These are phyloP conservation scores for Leptopterna dolabrata DNA, from an alignment of 2,888 invertebrate genomes.

Conservation along the genomic window DNA sequence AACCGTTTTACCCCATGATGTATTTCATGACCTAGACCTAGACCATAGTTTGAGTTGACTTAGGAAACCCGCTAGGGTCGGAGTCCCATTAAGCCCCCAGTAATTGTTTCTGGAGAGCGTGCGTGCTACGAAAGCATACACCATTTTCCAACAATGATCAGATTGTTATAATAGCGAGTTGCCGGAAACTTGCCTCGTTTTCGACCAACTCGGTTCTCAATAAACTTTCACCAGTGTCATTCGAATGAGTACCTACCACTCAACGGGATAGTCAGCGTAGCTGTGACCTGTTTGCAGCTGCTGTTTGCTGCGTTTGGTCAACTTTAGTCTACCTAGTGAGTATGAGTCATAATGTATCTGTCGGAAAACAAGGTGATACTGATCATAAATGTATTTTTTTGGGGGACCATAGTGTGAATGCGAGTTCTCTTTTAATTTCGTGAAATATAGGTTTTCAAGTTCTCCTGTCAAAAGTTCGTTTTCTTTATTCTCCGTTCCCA, in stretches of 20 bases:
- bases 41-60: neutral
- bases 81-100: neutral
- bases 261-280: too few relatives aligned
- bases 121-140: neutral
- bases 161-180: neutral
- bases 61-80: neutral
- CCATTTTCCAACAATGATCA: neutral
- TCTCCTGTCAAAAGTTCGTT: too few relatives aligned
- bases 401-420: too few relatives aligned
- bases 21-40: neutral
- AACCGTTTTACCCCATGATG: neutral
- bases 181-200: neutral
- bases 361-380: too few relatives aligned
- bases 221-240: neutral
- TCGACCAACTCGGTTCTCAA: neutral
- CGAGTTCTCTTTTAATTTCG: too few relatives aligned
- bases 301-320: too few relatives aligned
- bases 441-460: too few relatives aligned
- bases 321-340: too few relatives aligned
- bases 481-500: too few relatives aligned
- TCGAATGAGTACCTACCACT: neutral
- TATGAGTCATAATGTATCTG: too few relatives aligned
- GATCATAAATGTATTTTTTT: too few relatives aligned
- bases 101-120: neutral
- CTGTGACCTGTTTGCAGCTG: too few relatives aligned